Evolutionary conservation across 2,797 vertebrate species (phyloP), one percentile per base, ranked within the genome.

Genomic region (Leucoraja ocellata): DNA sequence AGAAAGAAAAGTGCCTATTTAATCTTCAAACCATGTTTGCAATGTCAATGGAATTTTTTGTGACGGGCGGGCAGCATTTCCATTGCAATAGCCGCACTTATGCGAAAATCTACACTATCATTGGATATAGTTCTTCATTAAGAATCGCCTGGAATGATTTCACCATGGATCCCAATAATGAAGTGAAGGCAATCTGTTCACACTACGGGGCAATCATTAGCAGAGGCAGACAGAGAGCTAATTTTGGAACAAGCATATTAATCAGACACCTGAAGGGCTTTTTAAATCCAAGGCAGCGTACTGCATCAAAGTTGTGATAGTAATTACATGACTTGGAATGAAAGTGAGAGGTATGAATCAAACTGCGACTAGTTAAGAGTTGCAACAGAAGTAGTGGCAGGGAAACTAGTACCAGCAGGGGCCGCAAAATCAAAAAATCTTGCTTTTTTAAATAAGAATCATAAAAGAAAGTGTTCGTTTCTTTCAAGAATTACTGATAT

Each of bases 181-280:
- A 92, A 92, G 68, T 76, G 39, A 92, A 74, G 39, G 71, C 90
- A 92, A 92, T 92, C 90, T 92, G 90, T 92, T 92, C 90, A 92
- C 90, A 92, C 90, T 74, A 76, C 90, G 76, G 71, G 90, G 90
- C 90, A 92, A 92, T 92, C 90, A 92, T 92, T 92, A 92, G 39
- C 46, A 2, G 68, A 76, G 39, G 36, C 90, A 92, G 86, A 71
- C 90, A 91, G 90, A 91, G 71, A 92, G 90, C 90, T 92, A 92
- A 92, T 76, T 92, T 92, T 92, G 90, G 71, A 92, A 92, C 90
- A 74, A 73, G 90, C 90, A 92, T 71, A 92, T 92, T 92, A 92
- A 92, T 92, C 90, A 92, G 90, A 92, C 90, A 92, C 90, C 90
- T 92, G 90, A 92, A 92, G 90, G 68, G 71, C 68, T 92, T 92